These are phyloP conservation scores for Ceyx cyanopectus DNA, from an alignment of 2,113 vertebrate genomes.

Conservation along the genomic window DNA sequence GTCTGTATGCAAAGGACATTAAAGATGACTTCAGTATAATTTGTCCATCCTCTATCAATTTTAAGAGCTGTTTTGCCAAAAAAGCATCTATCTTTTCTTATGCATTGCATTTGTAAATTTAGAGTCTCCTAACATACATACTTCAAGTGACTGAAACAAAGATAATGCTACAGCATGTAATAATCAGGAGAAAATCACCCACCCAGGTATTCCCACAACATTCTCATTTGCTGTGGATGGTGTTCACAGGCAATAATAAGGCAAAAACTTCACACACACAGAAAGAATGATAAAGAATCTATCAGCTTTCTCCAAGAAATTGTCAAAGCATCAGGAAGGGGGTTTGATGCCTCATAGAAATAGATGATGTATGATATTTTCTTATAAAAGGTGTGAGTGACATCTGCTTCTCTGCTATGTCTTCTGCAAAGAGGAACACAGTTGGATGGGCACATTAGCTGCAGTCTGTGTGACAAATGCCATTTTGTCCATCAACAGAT, in stretches of 20 bases:
- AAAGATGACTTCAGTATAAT: not conserved
- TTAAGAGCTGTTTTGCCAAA: not conserved
- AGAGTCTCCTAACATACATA: not conserved
- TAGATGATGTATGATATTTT: accelerated
- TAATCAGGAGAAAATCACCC: not conserved
- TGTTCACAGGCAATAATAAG: not conserved
- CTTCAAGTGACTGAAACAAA: not conserved
- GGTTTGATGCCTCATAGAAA: not conserved
- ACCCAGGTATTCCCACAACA: not conserved
- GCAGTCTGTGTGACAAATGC: not conserved
- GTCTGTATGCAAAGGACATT: not conserved
- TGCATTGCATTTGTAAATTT: not conserved
- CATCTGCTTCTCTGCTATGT: not conserved
- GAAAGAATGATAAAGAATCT: not conserved
- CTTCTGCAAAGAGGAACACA: not conserved
- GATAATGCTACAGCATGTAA: not conserved
- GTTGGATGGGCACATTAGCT: not conserved
- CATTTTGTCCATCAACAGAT: not conserved
- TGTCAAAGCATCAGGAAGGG: not conserved
- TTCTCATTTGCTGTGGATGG: not conserved
- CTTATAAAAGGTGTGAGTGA: not conserved
- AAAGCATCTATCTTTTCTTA: not conserved
- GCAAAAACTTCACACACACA: not conserved
- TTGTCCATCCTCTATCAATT: not conserved
- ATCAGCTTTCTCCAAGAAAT: not conserved